Evolutionary conservation across 2,113 vertebrate species (phyloP).

Genomic region (Microcebus griseorufus): DNA sequence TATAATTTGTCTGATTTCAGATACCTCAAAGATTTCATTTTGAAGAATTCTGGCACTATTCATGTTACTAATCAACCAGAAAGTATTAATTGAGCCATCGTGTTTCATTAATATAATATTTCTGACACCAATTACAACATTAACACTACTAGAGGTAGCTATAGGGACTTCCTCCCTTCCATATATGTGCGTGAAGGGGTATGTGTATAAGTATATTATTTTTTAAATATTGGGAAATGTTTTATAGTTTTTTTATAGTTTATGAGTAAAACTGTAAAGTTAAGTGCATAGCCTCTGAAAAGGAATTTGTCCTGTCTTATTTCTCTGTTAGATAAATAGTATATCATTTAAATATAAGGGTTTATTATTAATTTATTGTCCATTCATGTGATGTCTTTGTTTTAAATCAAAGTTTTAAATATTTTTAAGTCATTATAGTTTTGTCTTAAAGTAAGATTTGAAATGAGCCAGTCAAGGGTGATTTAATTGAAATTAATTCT

Average conservation of each 20-base stretch:
- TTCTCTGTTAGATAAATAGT: background rate
- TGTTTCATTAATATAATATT: background rate
- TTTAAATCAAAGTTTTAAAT: conserved; percentile 41
- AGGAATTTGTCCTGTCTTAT: background rate
- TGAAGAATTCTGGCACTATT: background rate
- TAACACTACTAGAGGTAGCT: conserved; percentile 23
- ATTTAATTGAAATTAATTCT: conserved; percentile 71
- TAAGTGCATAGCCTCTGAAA: background rate
- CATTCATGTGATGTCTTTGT: background rate
- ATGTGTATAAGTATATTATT: background rate
- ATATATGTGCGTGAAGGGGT: background rate
- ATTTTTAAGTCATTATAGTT: background rate
- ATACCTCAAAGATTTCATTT: background rate
- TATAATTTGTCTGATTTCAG: conserved; percentile 4
- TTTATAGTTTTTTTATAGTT: background rate
- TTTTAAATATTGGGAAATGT: background rate
- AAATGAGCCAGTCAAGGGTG: conserved; percentile 11
- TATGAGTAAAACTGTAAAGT: conserved; percentile 24
- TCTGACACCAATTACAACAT: background rate
- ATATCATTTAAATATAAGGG: background rate
- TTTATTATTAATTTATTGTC: conserved; percentile 34
- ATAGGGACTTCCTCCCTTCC: background rate
- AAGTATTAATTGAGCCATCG: background rate
- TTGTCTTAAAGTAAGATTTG: conserved; percentile 49
- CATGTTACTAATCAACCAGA: background rate